These are phyloP conservation scores for Artemia sp. DNA, from an alignment of 2,888 invertebrate species.

Conservation along the genomic window DNA sequence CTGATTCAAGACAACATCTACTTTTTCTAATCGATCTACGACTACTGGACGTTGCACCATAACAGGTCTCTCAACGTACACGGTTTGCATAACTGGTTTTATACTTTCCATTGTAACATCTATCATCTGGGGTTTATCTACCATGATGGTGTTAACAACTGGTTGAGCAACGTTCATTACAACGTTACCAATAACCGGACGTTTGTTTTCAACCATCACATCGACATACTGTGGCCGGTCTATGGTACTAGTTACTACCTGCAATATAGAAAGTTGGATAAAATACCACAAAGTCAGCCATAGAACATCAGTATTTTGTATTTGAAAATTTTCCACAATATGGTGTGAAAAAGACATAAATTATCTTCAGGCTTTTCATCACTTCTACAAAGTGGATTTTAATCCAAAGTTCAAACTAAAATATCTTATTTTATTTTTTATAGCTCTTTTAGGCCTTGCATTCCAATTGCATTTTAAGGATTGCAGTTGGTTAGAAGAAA, in stretches of 20 bases:
- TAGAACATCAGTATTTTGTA: too few relatives aligned
- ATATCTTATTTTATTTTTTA: too few relatives aligned
- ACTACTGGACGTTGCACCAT: background rate
- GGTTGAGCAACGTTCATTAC: conserved; percentile 1
- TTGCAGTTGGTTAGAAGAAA: too few relatives aligned
- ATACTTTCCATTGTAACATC: conserved; percentile 10
- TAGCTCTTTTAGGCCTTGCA: too few relatives aligned
- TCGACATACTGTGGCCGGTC: conserved; percentile 8
- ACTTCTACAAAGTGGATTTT: too few relatives aligned
- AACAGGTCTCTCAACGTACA: background rate
- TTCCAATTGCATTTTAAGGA: too few relatives aligned
- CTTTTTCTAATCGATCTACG: background rate
- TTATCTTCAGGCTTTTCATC: too few relatives aligned
- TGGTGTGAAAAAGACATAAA: too few relatives aligned
- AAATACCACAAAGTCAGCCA: too few relatives aligned
- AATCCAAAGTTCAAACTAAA: too few relatives aligned
- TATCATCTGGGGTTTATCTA: conserved; percentile 2
- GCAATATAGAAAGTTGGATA: background rate
- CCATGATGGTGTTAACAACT: background rate
- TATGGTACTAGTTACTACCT: conserved; percentile 4
- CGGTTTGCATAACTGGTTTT: background rate
- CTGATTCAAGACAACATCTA: conserved; percentile 1
- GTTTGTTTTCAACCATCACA: conserved; percentile 6
- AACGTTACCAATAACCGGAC: background rate
- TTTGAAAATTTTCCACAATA: too few relatives aligned